Conservation (phyloP, 2,797 vertebrate genomes). For the Sciurus vulgaris region DNA sequence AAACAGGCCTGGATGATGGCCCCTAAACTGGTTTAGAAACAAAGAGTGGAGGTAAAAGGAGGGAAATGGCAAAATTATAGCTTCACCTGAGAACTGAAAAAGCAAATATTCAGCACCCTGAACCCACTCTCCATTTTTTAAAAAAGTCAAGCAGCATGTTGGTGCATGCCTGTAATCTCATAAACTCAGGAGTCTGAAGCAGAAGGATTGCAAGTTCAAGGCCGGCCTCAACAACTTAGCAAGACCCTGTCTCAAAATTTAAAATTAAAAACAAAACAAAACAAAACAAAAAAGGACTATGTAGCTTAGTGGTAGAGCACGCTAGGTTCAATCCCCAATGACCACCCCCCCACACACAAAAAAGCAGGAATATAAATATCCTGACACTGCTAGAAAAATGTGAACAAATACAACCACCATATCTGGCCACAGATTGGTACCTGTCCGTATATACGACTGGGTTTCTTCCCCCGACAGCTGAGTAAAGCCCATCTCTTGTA, state of each 20-base stretch:
- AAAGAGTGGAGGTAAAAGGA: background rate
- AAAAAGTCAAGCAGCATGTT: no score
- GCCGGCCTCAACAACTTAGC: no score
- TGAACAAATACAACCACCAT: background rate
- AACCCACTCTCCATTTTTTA: constrained; percentile 5
- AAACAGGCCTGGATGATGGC: background rate
- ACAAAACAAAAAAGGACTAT: no score
- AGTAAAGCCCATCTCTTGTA: constrained; percentile 98
- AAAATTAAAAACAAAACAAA: no score
- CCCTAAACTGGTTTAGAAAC: constrained; percentile 13
- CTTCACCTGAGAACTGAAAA: constrained; percentile 56
- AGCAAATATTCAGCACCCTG: background rate
- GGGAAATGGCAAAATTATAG: constrained; percentile 15
- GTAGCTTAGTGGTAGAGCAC: no score
- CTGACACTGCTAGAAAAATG: background rate
- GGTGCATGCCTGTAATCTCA: no score
- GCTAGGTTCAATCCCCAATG: no score
- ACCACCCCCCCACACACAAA: background rate
- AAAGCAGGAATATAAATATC: background rate
- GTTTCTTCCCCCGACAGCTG: constrained; percentile 97
- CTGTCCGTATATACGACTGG: constrained; percentile 98
- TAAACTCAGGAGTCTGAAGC: no score
- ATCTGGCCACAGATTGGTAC: constrained; percentile 83
- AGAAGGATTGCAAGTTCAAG: no score
- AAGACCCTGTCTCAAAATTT: no score